Evolutionary conservation across 2,888 invertebrate genomes (phyloP), one percentile per base, ranked within the genome.

Genomic region (Adineta ricciae): DNA sequence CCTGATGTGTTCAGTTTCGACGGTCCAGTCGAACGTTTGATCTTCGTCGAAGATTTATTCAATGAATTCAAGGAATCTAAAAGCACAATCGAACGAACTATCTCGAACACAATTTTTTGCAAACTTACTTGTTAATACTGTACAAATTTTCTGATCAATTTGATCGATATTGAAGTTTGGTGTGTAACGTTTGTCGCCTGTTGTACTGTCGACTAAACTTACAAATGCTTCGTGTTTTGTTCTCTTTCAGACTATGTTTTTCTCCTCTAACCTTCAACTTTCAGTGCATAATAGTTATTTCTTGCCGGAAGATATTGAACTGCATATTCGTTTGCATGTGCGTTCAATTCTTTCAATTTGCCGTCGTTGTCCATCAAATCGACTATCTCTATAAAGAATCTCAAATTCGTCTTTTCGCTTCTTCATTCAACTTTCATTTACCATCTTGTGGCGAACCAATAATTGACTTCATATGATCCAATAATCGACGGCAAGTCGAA

Each of bases 281-380:
- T 73, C 21, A 73, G 11, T 38, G 38, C 73, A 41, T 38, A 73
- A 24, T 73, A 73, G 2, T 36, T 73, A 41, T 11, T 73, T 36
- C 73, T 73, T 38, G 38, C 38, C 9, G 41, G 8, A 7, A 73
- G 24, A 73, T 73, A 73, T 36, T 73, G 73, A 38, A 38, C 21
- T 11, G 73, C 73, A 73, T 73, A 73, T 24, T 73, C 73, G 2
- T 73, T 38, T 21, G 4, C 0, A 41, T 73, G 73, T 24, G 24
- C 21, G 38, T 73, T 21, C 38, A 73, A 73, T 73, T 73, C 73
- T 73, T 41, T 73, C 21, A 73, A 24, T 38, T 73, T 73, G 21
- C 73, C 73, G 21, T 73, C 73, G 38, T 73, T 73, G 24, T 73
- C 73, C 41, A 73, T 73, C 8, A 73, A n/a, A 41, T 73, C 73